These are phyloP conservation scores for Zelleria hepariella DNA, from an alignment of 2,888 invertebrate species.

Conservation along the genomic window DNA sequence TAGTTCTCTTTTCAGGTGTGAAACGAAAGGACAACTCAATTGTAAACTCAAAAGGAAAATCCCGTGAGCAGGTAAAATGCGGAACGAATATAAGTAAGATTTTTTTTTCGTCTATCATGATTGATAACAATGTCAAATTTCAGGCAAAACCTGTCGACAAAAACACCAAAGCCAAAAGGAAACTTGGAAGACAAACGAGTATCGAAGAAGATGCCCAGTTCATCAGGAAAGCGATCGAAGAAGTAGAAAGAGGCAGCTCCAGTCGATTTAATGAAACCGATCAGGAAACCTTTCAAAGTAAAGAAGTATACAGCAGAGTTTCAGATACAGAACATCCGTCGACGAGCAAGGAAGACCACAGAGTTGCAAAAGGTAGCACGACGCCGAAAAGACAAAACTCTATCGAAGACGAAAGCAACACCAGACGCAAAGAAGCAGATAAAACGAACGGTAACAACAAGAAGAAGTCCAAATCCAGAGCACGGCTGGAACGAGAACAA, in stretches of 20 bases:
- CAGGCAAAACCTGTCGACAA: neutral
- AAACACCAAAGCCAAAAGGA: conserved; percentile 13
- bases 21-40: conserved; percentile 35
- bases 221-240: conserved; percentile 62
- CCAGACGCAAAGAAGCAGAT: conserved; percentile 39
- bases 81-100: neutral
- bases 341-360: conserved; percentile 23
- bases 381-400: conserved; percentile 27
- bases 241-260: conserved; percentile 58
- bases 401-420: conserved; percentile 28
- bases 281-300: conserved; percentile 15
- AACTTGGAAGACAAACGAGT: conserved; percentile 49
- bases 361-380: conserved; percentile 9
- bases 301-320: neutral
- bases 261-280: conserved; percentile 32
- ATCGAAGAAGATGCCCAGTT: conserved; percentile 64
- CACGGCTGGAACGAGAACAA: conserved; percentile 60
- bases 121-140: neutral
- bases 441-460: conserved; percentile 52
- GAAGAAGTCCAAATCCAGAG: conserved; percentile 60
- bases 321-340: conserved; percentile 27
- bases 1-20: conserved; percentile 40
- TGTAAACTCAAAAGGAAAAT: conserved; percentile 31
- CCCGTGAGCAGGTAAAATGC: conserved; percentile 43
- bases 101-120: neutral